Conservation (phyloP, 2,888 invertebrate genomes). For the Ophion costatus region DNA sequence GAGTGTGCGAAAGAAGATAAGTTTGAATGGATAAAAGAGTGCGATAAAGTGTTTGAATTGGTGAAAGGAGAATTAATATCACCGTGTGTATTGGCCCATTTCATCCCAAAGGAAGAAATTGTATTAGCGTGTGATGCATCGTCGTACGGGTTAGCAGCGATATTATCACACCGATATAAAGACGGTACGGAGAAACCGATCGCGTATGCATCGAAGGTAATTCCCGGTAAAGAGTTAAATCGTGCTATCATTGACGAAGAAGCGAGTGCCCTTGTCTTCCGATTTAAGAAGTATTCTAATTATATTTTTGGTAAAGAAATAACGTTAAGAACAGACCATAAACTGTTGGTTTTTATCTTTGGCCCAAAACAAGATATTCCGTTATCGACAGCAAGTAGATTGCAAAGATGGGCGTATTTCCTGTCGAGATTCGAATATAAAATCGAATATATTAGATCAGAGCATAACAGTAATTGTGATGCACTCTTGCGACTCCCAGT, state of each 20-base stretch:
- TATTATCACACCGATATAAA: conserved; percentile 19
- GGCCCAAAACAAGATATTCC: conserved; percentile 21
- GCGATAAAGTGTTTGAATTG: conserved; percentile 2
- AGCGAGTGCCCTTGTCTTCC: no score
- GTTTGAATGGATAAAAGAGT: conserved; percentile 67
- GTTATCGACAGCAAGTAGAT: neutral
- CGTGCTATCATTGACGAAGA: conserved; percentile 7
- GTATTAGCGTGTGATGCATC: conserved; percentile 9
- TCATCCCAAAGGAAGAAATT: conserved; percentile 3
- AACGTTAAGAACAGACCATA: conserved; percentile 22
- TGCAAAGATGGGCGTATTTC: conserved; percentile 30
- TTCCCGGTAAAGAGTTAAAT: conserved; percentile 6
- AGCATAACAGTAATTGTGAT: conserved; percentile 53
- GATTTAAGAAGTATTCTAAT: neutral
- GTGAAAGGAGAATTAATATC: conserved; percentile 11
- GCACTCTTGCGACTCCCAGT: conserved; percentile 54
- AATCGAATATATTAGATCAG: conserved; percentile 50
- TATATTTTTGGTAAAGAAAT: conserved; percentile 18
- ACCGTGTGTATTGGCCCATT: neutral
- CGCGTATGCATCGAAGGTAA: conserved; percentile 11
- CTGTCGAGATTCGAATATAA: conserved; percentile 8
- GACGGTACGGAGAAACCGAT: conserved; percentile 11
- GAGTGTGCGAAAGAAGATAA: conserved; percentile 42
- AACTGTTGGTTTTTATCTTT: conserved; percentile 13
- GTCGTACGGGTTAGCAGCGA: conserved; percentile 8